Conservation (phyloP, 2,888 invertebrate genomes). For the Uloborus plumipes region DNA sequence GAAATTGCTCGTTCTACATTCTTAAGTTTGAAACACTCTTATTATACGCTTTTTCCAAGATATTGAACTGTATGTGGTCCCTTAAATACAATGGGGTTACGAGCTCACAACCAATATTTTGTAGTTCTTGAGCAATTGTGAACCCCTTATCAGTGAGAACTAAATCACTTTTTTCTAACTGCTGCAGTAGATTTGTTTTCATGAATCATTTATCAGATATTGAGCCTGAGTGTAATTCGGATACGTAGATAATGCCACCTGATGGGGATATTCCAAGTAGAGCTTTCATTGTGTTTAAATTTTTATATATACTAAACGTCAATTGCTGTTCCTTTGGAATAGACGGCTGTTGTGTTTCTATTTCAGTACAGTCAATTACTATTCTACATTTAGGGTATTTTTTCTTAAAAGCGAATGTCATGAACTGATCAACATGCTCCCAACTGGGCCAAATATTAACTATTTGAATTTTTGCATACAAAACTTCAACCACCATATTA, state of each 20-base stretch:
- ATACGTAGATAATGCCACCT: conserved; percentile 6
- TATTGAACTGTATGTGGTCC: neutral
- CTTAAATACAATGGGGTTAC: neutral
- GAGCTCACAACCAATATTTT: neutral
- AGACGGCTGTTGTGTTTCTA: conserved; percentile 7
- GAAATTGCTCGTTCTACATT: neutral
- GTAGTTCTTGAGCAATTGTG: neutral
- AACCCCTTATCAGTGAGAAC: conserved; percentile 17
- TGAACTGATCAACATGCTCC: neutral
- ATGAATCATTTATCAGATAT: conserved; percentile 15
- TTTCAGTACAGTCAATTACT: conserved; percentile 8
- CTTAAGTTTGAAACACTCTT: neutral
- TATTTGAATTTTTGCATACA: neutral
- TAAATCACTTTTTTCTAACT: conserved; percentile 1
- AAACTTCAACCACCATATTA: neutral
- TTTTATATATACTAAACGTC: conserved; percentile 16
- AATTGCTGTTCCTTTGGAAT: neutral
- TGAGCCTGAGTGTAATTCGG: conserved; percentile 16
- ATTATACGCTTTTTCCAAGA: neutral
- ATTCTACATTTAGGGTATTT: conserved; percentile 8
- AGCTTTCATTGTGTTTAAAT: conserved; percentile 7
- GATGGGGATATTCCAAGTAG: conserved; percentile 22
- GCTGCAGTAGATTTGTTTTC: neutral
- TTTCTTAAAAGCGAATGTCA: neutral
- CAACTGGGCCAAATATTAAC: conserved; percentile 2